Evolutionary conservation across 2,888 invertebrate species (phyloP).

Genomic region (Drosophila anceps): DNA sequence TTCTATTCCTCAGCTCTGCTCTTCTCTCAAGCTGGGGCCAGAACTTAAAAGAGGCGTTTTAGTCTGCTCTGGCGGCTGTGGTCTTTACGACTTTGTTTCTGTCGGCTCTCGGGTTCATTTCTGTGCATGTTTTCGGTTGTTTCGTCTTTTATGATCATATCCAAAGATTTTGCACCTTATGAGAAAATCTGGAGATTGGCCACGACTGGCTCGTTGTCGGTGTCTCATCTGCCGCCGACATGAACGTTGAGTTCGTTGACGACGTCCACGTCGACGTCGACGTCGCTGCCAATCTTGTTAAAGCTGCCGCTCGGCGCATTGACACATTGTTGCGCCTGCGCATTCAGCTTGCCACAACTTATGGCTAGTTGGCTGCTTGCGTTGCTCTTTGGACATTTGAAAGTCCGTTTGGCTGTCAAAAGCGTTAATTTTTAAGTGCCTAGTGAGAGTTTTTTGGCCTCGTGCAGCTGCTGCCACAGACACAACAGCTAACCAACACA

Average conservation of each 20-base stretch:
- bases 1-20: background rate
- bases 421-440: conserved; percentile 82
- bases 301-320: conserved; percentile 70
- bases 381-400: conserved; percentile 69
- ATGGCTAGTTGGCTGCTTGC: conserved; percentile 32
- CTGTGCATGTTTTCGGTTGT: conserved; percentile 68
- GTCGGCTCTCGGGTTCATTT: conserved; percentile 61
- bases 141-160: conserved; percentile 72
- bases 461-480: conserved; percentile 54
- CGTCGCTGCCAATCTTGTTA: conserved; percentile 76
- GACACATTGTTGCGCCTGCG: conserved; percentile 78
- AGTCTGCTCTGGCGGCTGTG: conserved; percentile 37
- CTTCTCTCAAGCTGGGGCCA: background rate
- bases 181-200: conserved; percentile 70
- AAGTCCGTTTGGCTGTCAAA: conserved; percentile 81
- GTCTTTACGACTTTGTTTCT: conserved; percentile 56
- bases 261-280: conserved; percentile 11
- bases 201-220: conserved; percentile 24
- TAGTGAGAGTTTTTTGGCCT: conserved; percentile 76
- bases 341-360: conserved; percentile 54
- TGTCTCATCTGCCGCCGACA: conserved; percentile 43
- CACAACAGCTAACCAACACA: conserved; percentile 42
- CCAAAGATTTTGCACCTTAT: conserved; percentile 80
- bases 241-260: conserved; percentile 22
- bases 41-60: conserved; percentile 61